These are phyloP conservation scores for Tromatobia lineatoria DNA, from an alignment of 2,888 invertebrate genomes.

Conservation along the genomic window DNA sequence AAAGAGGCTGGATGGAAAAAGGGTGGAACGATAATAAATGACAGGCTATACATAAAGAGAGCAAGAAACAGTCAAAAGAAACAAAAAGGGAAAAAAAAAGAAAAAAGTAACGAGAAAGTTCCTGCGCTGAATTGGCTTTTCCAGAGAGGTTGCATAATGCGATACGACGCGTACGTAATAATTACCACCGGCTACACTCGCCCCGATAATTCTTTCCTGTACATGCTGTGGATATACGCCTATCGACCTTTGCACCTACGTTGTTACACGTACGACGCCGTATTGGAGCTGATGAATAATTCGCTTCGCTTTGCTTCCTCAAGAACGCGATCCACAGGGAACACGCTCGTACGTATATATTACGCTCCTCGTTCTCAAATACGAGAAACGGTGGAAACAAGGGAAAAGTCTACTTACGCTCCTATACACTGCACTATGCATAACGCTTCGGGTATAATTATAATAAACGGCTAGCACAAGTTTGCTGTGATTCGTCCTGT, in stretches of 20 bases:
- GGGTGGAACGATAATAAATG: conserved; percentile 42
- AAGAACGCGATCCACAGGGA: conserved; percentile 22
- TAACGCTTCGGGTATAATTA: conserved; percentile 1
- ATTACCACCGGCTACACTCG: conserved; percentile 76
- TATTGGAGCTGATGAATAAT: conserved; percentile 52
- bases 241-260: conserved; percentile 47
- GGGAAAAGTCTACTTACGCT: conserved; percentile 12
- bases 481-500: conserved; percentile 52
- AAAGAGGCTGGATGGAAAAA: conserved; percentile 53
- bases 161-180: conserved; percentile 80
- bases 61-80: too few species aligned
- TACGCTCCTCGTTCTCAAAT: background rate
- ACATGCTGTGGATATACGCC: background rate
- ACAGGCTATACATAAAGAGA: conserved; percentile 30
- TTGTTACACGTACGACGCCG: conserved; percentile 35
- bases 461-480: conserved; percentile 22
- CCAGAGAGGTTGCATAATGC: conserved; percentile 79
- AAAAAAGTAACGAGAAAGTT: conserved; percentile 34
- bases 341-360: background rate
- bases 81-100: conserved; percentile 8
- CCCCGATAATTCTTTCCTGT: conserved; percentile 54
- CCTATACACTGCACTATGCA: background rate
- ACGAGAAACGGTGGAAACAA: conserved; percentile 8
- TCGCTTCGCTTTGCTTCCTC: conserved; percentile 42
- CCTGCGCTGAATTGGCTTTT: conserved; percentile 74